Evolutionary conservation across 2,113 vertebrate genomes (phyloP), one percentile per base, ranked within the genome.

Genomic region (Nibea albiflora): DNA sequence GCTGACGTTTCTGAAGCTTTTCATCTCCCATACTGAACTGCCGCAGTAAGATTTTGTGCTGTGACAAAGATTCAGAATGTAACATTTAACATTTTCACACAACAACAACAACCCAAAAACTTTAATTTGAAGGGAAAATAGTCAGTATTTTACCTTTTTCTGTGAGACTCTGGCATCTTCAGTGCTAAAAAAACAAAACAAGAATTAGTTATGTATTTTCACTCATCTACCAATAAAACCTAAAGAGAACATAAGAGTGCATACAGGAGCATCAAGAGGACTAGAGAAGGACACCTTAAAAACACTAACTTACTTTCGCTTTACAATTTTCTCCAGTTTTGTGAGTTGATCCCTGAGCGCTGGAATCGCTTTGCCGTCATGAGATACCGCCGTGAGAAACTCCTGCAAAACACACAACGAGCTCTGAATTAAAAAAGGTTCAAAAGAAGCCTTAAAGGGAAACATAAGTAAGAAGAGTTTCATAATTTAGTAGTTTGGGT

Each of bases 11-110:
- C 91, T 98, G 98, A 52, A 95, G 92, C 91, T 96, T 96, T 83
- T 99, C 98, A 26, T 99, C 97, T 3, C 95, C 95, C 57, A 95
- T 95, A 85, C 96, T 98, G 91, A 99, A 99, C 83, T 98, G 96
- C 66, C 96, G 96, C 90, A 99, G 87, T 31, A 99, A 95, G 84
- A 99, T 95, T 95, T 97, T 99, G 95, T 98, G 97, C 98, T 99
- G 86, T n/a, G 70, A 63, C 11, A 67, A 22, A 67, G 3, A 31
- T 71, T 65, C 14, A 50, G 12, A 49, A 39, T 3, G 19, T 11
- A 50, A 35, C 19, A 31, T 12, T 39, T 9, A 39, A 46, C 14
- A 46, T 31, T 50, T 66, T 66, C 5, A 2, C 22, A 66, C 15
- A 42, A 39, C 1, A 8, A 8, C n/a, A 64, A 42, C 11, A 56